A percentile compares a stretch with the other conserved stretches of the same genome.
These are phyloP conservation scores for Cottus gobio DNA, from an alignment of 2,113 vertebrate genomes.

Conservation along the genomic window DNA sequence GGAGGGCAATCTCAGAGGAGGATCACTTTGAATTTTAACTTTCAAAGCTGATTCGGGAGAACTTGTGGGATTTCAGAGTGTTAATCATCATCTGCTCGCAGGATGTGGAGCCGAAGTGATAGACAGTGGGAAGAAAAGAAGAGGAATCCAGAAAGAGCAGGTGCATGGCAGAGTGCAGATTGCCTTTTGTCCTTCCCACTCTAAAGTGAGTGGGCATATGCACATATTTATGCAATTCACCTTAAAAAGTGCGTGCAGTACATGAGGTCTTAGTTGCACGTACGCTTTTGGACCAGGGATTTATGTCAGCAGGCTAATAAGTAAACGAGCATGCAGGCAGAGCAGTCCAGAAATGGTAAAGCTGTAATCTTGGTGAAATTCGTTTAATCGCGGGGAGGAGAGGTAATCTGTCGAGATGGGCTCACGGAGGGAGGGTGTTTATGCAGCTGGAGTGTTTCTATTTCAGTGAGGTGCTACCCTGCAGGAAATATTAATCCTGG, in stretches of 20 bases:
- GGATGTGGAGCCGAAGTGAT: conserved; percentile 17
- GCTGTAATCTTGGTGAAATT: conserved; percentile 71
- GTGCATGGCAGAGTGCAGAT: conserved; percentile 17
- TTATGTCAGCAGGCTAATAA: conserved; percentile 73
- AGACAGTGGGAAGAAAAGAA: not conserved
- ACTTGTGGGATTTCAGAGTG: conserved; percentile 52
- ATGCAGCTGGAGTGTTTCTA: conserved; percentile 54
- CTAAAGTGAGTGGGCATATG: not conserved
- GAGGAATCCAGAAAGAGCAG: not conserved
- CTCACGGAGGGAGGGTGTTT: conserved; percentile 53
- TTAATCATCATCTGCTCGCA: conserved; percentile 45
- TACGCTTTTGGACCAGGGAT: conserved; percentile 62
- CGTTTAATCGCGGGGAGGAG: conserved; percentile 71
- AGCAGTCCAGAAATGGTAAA: conserved; percentile 47
- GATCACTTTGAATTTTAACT: conserved; percentile 56
- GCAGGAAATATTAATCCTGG: conserved; percentile 68
- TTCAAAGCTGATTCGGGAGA: conserved; percentile 59
- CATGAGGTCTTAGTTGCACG: conserved; percentile 37
- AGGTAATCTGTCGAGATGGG: conserved; percentile 71
- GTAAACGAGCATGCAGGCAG: conserved; percentile 48
- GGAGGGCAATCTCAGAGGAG: conserved; percentile 29
- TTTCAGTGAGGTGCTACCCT: conserved; percentile 65
- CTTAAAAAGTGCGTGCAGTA: conserved; percentile 11
- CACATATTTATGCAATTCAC: conserved; percentile 15
- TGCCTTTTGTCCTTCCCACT: not conserved